phyloP scores from a whole-genome alignment of 2,888 invertebrate species.

The Ormyrus pomaceus region DNA sequence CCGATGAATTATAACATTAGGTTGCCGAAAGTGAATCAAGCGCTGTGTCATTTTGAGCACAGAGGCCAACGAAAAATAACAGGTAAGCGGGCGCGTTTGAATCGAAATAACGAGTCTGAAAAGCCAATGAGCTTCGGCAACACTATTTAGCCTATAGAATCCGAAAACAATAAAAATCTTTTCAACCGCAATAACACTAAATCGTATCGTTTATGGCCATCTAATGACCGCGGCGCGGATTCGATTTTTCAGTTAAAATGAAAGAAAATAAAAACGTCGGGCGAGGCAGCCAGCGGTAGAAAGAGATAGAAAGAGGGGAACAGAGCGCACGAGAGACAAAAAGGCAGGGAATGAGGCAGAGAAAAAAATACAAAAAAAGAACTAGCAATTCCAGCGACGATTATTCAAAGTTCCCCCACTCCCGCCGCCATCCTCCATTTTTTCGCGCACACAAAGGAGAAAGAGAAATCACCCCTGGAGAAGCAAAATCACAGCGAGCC shows the following conservation, averaged over 20 bases:
- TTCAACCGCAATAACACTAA: constrained; percentile 54
- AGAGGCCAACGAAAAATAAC: constrained; percentile 11
- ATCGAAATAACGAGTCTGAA: constrained; percentile 40
- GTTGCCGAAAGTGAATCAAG: too few species aligned
- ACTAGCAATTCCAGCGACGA: constrained; percentile 55
- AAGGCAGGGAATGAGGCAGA: background rate
- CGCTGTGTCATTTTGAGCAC: too few species aligned
- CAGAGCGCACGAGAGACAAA: background rate
- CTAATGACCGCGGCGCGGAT: constrained; percentile 51
- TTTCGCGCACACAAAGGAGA: constrained; percentile 52
- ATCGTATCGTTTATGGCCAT: constrained; percentile 52
- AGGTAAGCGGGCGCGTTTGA: constrained; percentile 1
- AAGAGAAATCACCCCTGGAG: constrained; percentile 56
- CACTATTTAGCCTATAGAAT: constrained; percentile 47
- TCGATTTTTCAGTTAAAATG: constrained; percentile 50
- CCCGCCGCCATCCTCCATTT: constrained; percentile 38
- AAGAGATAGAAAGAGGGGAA: constrained; percentile 2
- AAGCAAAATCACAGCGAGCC: constrained; percentile 48
- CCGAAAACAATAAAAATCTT: constrained; percentile 54
- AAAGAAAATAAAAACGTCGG: constrained; percentile 49
- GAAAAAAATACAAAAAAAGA: constrained; percentile 44
- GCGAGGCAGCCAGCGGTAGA: background rate
- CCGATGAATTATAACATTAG: too few species aligned
- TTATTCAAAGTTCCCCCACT: constrained; percentile 53
- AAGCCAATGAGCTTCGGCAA: constrained; percentile 43